These are phyloP conservation scores for Saxicola maurus DNA, from an alignment of 2,797 vertebrate species.

Conservation along the genomic window DNA sequence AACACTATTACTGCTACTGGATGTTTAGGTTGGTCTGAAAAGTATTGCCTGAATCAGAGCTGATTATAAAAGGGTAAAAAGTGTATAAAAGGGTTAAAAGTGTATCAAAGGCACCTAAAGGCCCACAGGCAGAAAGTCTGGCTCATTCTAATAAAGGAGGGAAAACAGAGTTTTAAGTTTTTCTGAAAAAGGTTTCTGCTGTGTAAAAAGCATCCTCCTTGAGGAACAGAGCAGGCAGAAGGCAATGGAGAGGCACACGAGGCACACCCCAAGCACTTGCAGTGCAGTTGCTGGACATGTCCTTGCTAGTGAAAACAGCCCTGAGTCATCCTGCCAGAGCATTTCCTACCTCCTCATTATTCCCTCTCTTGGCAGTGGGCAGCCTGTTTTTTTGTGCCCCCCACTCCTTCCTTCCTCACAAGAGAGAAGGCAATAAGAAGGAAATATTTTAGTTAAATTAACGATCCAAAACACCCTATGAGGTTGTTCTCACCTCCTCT, in stretches of 20 bases:
- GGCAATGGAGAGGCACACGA: not conserved
- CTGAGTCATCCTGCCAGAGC: not conserved
- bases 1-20: not conserved
- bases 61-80: not conserved
- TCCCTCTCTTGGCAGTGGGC: not conserved
- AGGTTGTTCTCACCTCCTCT: not conserved
- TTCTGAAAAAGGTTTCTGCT: not conserved
- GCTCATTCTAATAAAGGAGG: not conserved
- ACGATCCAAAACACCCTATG: not conserved
- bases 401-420: not conserved
- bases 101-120: not conserved
- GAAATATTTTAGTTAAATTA: not conserved
- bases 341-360: not conserved
- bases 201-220: not conserved
- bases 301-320: not conserved
- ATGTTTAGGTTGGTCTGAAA: not conserved
- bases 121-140: not conserved
- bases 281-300: not conserved
- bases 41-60: not conserved
- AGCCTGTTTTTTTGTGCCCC: accelerated
- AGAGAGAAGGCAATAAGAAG: not conserved
- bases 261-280: not conserved
- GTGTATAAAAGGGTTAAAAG: not conserved
- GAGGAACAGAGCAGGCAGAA: not conserved
- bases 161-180: not conserved